phyloP scores from a whole-genome alignment of 2,888 invertebrate species.

The Rhamnusium bicolor region DNA sequence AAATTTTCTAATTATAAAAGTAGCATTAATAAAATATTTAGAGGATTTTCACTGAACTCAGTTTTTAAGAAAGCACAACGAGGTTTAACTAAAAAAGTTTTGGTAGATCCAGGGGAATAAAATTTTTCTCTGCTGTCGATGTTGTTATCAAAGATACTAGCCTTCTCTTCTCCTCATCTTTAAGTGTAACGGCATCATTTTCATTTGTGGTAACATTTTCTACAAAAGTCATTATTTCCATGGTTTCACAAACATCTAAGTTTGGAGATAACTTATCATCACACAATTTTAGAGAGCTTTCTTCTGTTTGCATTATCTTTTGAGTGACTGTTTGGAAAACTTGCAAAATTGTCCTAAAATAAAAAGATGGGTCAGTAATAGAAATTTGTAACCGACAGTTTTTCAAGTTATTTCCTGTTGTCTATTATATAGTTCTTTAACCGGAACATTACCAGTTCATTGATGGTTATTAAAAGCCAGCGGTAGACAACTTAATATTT shows the following conservation, averaged over 20 bases:
- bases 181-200: constrained; percentile 32
- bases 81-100: constrained; percentile 25
- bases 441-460: too few species aligned
- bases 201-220: constrained; percentile 29
- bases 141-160: constrained; percentile 26
- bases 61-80: neutral
- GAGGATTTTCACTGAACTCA: too few species aligned
- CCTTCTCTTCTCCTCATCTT: constrained; percentile 42
- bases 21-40: too few species aligned
- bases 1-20: too few species aligned
- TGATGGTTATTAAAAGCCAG: too few species aligned
- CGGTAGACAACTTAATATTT: too few species aligned
- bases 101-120: constrained; percentile 26
- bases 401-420: too few species aligned
- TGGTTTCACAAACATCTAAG: constrained; percentile 48
- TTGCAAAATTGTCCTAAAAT: constrained; percentile 56
- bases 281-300: constrained; percentile 25
- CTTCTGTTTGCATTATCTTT: constrained; percentile 33
- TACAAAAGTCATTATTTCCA: constrained; percentile 39
- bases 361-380: neutral
- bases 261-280: constrained; percentile 13
- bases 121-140: constrained; percentile 35
- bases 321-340: constrained; percentile 59
- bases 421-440: too few species aligned
- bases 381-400: too few species aligned